Conservation (phyloP, 1,140 invertebrate species). For the Pseudomyrmex concolor region DNA sequence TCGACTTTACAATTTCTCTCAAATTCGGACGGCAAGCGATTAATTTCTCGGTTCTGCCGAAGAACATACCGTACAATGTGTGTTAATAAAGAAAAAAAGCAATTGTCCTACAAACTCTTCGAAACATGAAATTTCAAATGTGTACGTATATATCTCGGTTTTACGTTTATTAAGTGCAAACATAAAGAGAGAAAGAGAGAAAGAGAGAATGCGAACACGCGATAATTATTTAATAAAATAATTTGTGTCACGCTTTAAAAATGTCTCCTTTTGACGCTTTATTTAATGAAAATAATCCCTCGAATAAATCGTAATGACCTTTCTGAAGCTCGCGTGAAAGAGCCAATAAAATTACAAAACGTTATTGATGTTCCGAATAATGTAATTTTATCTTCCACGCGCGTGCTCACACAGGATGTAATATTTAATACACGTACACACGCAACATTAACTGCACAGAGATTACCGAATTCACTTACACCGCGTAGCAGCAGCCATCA, state of each 20-base stretch:
- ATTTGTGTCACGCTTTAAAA: constrained; percentile 19
- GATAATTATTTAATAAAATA: constrained; percentile 16
- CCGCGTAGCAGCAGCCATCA: constrained; percentile 21
- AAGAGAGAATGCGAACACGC: no score
- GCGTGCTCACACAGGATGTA: no score
- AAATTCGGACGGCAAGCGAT: constrained; percentile 21
- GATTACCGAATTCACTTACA: constrained; percentile 9
- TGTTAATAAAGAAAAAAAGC: no score
- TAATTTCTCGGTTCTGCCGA: constrained; percentile 1
- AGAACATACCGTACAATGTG: not conserved
- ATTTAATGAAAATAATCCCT: constrained; percentile 38
- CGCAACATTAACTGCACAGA: constrained; percentile 14
- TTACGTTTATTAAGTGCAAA: no score
- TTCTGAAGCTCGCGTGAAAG: constrained; percentile 22
- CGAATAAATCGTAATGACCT: constrained; percentile 32
- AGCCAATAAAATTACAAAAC: constrained; percentile 10
- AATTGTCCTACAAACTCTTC: no score
- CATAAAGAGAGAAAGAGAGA: no score
- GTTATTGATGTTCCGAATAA: not conserved
- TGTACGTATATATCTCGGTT: no score
- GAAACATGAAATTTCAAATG: no score
- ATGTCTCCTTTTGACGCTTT: not conserved
- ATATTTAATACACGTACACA: no score
- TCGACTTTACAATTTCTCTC: no score
- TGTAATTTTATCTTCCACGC: not conserved